Evolutionary conservation across 2,888 invertebrate genomes (phyloP), one percentile per base, ranked within the genome.

Genomic region (Aspidiotus rigidus): DNA sequence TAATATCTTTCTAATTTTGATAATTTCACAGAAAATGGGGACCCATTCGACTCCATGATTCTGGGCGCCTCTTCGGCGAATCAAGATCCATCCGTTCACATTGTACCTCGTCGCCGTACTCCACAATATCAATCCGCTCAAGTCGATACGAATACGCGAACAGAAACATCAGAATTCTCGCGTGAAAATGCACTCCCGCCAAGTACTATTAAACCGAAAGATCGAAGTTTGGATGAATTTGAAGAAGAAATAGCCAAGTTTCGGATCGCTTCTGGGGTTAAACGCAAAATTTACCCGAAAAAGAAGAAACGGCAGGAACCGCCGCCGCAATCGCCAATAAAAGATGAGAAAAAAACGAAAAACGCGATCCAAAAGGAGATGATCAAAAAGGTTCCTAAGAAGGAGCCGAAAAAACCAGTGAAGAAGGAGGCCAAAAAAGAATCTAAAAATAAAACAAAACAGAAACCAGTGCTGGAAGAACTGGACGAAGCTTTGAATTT

Each of bases 221-320:
- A 49, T 59, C 17, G 7, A 7, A 15, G 13, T 17, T 59, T 66
- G 9, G 13, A 42, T 13, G 66, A 66, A 15, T 57, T 66, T 6
- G 57, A 59, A 57, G 56, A 54, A 17, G 66, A 66, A 59, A 66
- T 66, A 13, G 57, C 66, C 10, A 57, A 66, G 15, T 28, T 66
- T 7, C 16, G 42, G 59, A 66, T 66, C 10, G 17, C 59, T n/a
- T 11, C 49, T 6, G 49, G 49, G 2, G 28, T 59, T 17, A 17
- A 7, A 59, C 17, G 8, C 17, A 28, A 28, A 28, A 28, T 28
- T 28, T 28, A 28, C 28, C 57, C 66, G 11, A 62, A 62, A n/a
- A 57, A 57, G 57, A 66, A 28, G 41, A 63, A 63, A 63, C 40
- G 44, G 9, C 8, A 15, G 2, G 59, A 57, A 44, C 28, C 56